These are phyloP conservation scores for Volucella inanis DNA, from an alignment of 2,888 invertebrate species.

Conservation along the genomic window DNA sequence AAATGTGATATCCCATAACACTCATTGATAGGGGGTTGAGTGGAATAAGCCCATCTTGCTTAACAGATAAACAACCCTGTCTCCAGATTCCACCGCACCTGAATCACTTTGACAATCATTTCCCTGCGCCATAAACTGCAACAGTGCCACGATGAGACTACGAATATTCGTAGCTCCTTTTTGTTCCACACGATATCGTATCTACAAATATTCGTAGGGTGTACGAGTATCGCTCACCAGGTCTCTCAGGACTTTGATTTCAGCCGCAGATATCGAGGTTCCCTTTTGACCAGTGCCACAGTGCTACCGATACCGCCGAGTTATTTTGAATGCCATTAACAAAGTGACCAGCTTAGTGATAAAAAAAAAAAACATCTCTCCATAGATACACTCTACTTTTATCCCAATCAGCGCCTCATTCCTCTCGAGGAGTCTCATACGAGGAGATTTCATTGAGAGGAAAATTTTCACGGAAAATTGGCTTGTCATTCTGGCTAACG, in stretches of 20 bases:
- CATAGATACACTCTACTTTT: neutral
- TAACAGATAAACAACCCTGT: neutral
- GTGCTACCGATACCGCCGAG: slow-evolving; percentile 9
- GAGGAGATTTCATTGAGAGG: slow-evolving; percentile 64
- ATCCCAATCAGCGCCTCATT: slow-evolving; percentile 12
- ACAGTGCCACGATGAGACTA: too few relatives aligned
- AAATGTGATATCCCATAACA: slow-evolving; percentile 46
- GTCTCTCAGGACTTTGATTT: slow-evolving; percentile 10
- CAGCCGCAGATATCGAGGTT: neutral
- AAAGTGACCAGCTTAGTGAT: slow-evolving; percentile 46
- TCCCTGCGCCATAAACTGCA: slow-evolving; percentile 14
- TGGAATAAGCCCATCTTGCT: neutral
- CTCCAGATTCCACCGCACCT: slow-evolving; percentile 22
- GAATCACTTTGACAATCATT: slow-evolving; percentile 57
- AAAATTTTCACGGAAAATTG: slow-evolving; percentile 72
- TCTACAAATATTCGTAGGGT: slow-evolving; percentile 25
- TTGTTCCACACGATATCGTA: slow-evolving; percentile 35
- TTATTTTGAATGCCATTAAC: slow-evolving; percentile 66
- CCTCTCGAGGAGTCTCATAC: slow-evolving; percentile 9
- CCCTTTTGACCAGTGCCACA: slow-evolving; percentile 21
- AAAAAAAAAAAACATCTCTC: neutral
- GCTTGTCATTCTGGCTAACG: slow-evolving; percentile 67
- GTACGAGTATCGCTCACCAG: neutral
- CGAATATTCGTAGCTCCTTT: slow-evolving; percentile 17
- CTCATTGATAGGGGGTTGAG: slow-evolving; percentile 22